A percentile compares a stretch with the other conserved stretches of the same genome.
Evolutionary conservation across 1,140 invertebrate genomes (phyloP).

Genomic region (Bilobella aurantiaca): DNA sequence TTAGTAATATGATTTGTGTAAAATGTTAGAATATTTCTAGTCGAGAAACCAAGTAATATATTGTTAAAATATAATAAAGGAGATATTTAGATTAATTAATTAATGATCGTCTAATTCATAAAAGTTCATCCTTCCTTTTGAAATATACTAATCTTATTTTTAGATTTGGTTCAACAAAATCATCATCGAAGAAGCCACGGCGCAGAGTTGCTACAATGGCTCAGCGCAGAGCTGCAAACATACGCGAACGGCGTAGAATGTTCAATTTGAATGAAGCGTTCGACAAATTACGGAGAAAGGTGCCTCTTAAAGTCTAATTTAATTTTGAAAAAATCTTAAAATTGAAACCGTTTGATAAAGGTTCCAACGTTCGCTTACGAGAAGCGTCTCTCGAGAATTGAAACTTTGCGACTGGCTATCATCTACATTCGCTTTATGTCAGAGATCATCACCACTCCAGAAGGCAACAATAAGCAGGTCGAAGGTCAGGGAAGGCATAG

Average conservation of each 20-base stretch:
- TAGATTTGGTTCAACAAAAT: conserved; percentile 15
- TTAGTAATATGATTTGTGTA: too few relatives aligned
- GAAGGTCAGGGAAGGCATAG: conserved; percentile 7
- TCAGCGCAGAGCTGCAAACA: conserved; percentile 82
- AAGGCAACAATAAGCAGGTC: conserved; percentile 10
- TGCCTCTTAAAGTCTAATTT: conserved; percentile 21
- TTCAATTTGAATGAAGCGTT: conserved; percentile 97
- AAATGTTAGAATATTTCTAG: too few relatives aligned
- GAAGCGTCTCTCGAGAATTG: conserved; percentile 92
- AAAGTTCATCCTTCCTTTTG: too few relatives aligned
- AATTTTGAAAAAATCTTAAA: background rate
- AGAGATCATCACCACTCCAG: conserved; percentile 55
- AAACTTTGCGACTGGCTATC: conserved; percentile 90
- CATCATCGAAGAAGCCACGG: conserved; percentile 59
- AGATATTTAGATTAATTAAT: too few relatives aligned
- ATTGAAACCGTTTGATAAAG: conserved; percentile 30
- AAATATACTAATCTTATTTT: background rate
- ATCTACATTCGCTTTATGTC: conserved; percentile 97
- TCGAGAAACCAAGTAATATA: too few relatives aligned
- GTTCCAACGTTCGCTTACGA: conserved; percentile 99
- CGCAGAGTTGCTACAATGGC: conserved; percentile 78
- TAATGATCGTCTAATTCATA: too few relatives aligned
- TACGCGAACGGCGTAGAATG: conserved; percentile 87
- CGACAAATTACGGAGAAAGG: conserved; percentile 78
- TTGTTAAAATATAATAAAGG: too few relatives aligned